phyloP scores from a whole-genome alignment of 2,888 invertebrate species.

The Tuberolachnus salignus region DNA sequence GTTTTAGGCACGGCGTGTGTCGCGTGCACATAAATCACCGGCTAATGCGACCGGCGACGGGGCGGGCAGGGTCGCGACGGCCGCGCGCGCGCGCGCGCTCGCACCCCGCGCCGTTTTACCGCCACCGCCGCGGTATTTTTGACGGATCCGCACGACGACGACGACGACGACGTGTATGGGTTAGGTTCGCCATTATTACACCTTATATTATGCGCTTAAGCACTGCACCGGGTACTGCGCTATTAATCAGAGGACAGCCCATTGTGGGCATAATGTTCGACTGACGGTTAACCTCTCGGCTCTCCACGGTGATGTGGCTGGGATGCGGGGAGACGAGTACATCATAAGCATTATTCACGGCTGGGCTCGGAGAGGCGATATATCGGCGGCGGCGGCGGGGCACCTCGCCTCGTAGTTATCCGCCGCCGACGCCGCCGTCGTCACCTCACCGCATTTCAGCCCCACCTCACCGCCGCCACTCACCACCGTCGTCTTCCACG shows the following conservation, averaged over 20 bases:
- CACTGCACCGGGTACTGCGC: not conserved
- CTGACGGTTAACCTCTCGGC: conserved; percentile 37
- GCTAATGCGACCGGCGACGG: conserved; percentile 40
- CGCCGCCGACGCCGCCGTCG: not conserved
- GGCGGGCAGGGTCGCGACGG: no score
- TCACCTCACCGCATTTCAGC: not conserved
- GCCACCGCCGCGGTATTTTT: conserved; percentile 6
- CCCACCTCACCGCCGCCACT: not conserved
- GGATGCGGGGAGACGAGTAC: conserved; percentile 31
- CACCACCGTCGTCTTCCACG: not conserved
- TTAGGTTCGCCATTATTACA: no score
- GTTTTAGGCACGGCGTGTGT: not conserved
- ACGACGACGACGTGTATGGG: no score
- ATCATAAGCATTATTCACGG: conserved; percentile 49
- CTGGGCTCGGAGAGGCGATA: no score
- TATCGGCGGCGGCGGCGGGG: conserved; percentile 5
- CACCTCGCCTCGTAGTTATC: conserved; percentile 4
- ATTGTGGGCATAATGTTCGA: conserved; percentile 45
- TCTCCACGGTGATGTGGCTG: no score
- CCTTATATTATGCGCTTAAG: conserved; percentile 1
- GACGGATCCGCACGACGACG: conserved; percentile 44
- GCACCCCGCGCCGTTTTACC: conserved; percentile 6
- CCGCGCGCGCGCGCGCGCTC: not conserved
- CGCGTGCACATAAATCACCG: conserved; percentile 41
- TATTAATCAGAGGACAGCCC: conserved; percentile 49